Evolutionary conservation across 2,113 vertebrate genomes (phyloP).

Genomic region (Chrysochloris asiatica): DNA sequence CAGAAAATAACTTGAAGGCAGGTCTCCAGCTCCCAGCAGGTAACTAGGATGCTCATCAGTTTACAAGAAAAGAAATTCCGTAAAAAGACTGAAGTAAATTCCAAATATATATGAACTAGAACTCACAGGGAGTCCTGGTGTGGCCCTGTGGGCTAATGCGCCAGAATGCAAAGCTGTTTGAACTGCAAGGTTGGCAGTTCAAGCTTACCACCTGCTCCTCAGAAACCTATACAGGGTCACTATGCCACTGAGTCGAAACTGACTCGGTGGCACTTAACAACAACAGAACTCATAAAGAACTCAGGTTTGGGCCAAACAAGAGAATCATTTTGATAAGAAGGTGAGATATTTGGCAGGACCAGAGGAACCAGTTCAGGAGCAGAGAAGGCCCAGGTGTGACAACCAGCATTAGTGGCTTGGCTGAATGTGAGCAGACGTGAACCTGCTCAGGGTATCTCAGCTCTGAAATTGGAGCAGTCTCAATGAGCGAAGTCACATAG

Average conservation of each 20-base stretch:
- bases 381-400: not conserved
- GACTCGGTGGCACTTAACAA: too few species aligned
- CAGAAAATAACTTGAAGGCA: not conserved
- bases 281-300: not conserved
- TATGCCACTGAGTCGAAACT: too few species aligned
- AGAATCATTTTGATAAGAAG: conserved; percentile 15
- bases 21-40: not conserved
- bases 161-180: too few species aligned
- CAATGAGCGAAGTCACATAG: not conserved
- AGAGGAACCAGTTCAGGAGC: not conserved
- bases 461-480: not conserved
- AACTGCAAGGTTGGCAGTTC: too few species aligned
- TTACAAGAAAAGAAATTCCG: not conserved
- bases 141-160: too few species aligned
- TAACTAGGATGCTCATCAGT: not conserved
- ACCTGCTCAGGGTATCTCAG: too few species aligned
- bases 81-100: not conserved
- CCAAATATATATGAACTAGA: not conserved
- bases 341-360: not conserved
- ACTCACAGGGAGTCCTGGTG: too few species aligned
- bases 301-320: not conserved
- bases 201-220: too few species aligned
- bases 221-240: too few species aligned
- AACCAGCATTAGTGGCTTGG: not conserved
- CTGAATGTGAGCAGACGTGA: too few species aligned